phyloP scores from a whole-genome alignment of 2,888 invertebrate species.

The Gasteruption jaculator region DNA sequence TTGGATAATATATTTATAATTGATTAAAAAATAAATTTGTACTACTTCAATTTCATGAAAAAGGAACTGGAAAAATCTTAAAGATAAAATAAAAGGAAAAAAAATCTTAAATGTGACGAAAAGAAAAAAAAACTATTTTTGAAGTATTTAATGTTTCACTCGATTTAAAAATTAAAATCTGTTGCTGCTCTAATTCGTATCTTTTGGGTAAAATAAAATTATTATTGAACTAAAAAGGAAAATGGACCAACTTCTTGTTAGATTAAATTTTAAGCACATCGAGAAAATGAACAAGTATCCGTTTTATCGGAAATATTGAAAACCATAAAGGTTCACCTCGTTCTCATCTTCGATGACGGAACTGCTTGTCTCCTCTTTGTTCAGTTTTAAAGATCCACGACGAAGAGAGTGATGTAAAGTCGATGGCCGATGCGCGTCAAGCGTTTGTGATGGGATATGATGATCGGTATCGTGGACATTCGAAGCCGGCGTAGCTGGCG shows the following conservation, averaged over 20 bases:
- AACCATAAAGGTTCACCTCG: slow-evolving; percentile 34
- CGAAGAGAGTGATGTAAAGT: slow-evolving; percentile 42
- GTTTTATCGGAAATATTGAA: not conserved
- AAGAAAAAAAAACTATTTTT: too few species aligned
- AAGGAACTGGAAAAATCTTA: not conserved
- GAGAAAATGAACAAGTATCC: not conserved
- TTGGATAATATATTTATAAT: too few species aligned
- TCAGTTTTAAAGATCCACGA: slow-evolving; percentile 37
- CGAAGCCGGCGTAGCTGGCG: slow-evolving; percentile 55
- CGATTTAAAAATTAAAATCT: too few species aligned
- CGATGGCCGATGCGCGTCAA: slow-evolving; percentile 38
- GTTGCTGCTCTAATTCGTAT: too few species aligned
- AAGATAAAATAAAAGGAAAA: too few species aligned
- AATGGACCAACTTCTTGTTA: too few species aligned
- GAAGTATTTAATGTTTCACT: too few species aligned
- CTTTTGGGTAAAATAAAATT: too few species aligned
- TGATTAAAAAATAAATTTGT: too few species aligned
- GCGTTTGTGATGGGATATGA: slow-evolving; percentile 26
- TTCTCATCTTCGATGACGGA: slow-evolving; percentile 41
- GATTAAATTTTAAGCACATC: too few species aligned
- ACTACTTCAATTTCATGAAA: slow-evolving; percentile 1
- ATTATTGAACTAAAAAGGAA: too few species aligned
- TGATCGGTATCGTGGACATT: slow-evolving; percentile 43
- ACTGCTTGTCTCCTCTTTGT: slow-evolving; percentile 36
- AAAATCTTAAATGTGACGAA: too few species aligned